Evolutionary conservation across 2,797 vertebrate species (phyloP).

Genomic region (Myiotriccus ornatus): DNA sequence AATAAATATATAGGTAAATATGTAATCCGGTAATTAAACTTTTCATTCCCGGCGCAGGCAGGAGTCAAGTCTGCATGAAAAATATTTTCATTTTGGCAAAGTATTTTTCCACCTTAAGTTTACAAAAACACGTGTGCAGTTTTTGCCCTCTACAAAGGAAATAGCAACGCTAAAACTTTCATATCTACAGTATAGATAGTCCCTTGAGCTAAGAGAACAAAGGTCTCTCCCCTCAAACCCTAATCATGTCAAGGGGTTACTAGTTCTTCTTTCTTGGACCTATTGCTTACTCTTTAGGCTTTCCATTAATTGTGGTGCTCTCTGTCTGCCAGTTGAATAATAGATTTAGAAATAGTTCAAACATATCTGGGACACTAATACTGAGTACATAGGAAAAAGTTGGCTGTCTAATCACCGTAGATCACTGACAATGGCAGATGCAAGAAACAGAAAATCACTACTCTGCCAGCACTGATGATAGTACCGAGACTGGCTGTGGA

Average conservation of each 20-base stretch:
- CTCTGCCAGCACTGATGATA: neutral
- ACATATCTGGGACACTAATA: neutral
- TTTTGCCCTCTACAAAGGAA: neutral
- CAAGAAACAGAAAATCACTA: neutral
- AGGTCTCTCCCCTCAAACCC: neutral
- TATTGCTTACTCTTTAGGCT: neutral
- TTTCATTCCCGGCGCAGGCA: neutral
- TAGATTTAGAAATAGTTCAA: neutral
- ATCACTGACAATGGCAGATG: neutral
- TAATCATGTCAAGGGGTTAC: neutral
- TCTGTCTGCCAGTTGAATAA: neutral
- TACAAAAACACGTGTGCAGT: accelerated
- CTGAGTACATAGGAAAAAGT: neutral
- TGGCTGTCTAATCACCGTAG: neutral
- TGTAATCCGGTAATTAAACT: neutral
- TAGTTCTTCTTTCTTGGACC: neutral
- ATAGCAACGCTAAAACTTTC: neutral
- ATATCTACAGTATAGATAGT: neutral
- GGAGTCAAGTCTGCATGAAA: neutral
- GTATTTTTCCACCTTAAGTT: neutral
- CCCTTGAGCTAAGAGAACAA: neutral
- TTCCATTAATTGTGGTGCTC: neutral
- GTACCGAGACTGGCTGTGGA: neutral
- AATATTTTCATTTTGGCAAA: neutral
- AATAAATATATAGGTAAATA: neutral